Evolutionary conservation across 2,888 invertebrate species (phyloP).

Genomic region (Rhamphomyia laevipes): DNA sequence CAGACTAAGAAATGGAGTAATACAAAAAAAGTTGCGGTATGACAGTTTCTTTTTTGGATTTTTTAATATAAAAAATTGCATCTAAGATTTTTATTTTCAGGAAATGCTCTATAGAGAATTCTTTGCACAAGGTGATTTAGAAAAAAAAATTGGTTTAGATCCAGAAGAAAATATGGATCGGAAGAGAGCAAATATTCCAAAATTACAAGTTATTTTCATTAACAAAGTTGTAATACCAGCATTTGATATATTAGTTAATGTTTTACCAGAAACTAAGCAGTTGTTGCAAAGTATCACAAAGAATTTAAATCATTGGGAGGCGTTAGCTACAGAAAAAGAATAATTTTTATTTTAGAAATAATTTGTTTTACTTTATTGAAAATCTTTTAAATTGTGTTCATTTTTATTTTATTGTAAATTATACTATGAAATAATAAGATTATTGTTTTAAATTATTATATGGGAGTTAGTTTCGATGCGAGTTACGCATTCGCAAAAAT

Average conservation of each 20-base stretch:
- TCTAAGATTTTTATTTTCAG: constrained; percentile 37
- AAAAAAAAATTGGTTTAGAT: constrained; percentile 62
- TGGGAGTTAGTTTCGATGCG: too few relatives aligned
- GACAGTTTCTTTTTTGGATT: constrained; percentile 17
- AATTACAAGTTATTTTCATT: constrained; percentile 66
- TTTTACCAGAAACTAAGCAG: constrained; percentile 11
- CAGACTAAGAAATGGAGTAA: constrained; percentile 55
- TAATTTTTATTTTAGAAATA: too few relatives aligned
- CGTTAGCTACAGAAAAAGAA: too few relatives aligned
- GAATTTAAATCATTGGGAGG: constrained; percentile 13
- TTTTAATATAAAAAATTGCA: not conserved
- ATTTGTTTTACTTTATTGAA: too few relatives aligned
- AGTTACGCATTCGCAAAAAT: too few relatives aligned
- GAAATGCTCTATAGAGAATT: constrained; percentile 70
- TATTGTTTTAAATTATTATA: too few relatives aligned
- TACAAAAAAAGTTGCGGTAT: constrained; percentile 41
- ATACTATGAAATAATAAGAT: too few relatives aligned
- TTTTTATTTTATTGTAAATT: too few relatives aligned
- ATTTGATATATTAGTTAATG: constrained; percentile 12
- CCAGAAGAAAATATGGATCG: constrained; percentile 71
- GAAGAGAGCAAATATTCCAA: constrained; percentile 69
- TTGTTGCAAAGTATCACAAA: constrained; percentile 13
- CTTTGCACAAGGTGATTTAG: constrained; percentile 76
- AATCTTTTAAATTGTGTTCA: too few relatives aligned
- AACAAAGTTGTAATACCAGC: constrained; percentile 16